These are phyloP conservation scores for Bombus balteatus DNA, from an alignment of 1,140 invertebrate genomes.

Conservation along the genomic window DNA sequence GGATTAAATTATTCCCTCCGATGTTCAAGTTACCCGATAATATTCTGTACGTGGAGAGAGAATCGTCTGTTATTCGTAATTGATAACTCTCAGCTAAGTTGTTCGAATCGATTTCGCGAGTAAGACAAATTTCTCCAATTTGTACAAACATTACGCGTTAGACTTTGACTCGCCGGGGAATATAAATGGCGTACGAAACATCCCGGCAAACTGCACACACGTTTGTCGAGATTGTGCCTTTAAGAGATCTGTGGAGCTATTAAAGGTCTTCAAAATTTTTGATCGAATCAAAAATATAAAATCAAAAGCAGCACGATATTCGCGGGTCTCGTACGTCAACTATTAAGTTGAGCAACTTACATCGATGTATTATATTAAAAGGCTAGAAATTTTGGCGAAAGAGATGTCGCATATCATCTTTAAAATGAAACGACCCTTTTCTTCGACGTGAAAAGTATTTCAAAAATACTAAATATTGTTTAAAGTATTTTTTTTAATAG, in stretches of 20 bases:
- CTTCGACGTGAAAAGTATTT: not conserved
- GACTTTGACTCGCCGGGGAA: not conserved
- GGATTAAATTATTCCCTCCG: slow-evolving; percentile 31
- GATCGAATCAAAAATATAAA: slow-evolving; percentile 14
- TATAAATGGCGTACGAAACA: slow-evolving; percentile 59
- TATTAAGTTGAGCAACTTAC: slow-evolving; percentile 2
- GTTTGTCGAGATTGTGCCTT: slow-evolving; percentile 68
- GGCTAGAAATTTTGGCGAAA: not conserved
- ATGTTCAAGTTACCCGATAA: not conserved
- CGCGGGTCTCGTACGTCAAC: slow-evolving; percentile 60
- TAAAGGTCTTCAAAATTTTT: slow-evolving; percentile 19
- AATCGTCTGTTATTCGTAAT: not conserved
- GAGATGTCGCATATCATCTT: not conserved
- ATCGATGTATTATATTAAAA: not conserved
- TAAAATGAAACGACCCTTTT: not conserved
- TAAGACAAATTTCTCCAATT: not conserved
- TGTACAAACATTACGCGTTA: slow-evolving; percentile 6
- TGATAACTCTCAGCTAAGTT: not conserved
- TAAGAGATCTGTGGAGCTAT: slow-evolving; percentile 39
- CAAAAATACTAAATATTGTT: not conserved
- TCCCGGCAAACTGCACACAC: slow-evolving; percentile 44
- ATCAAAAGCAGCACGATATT: slow-evolving; percentile 61
- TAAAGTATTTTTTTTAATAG: slow-evolving; percentile 10
- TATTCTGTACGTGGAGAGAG: not conserved
- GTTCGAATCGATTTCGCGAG: not conserved